Percentiles rank a stretch among this genome's conserved stretches.
Conservation (phyloP, 23 tunicate species). For the Phallusia fumigata region DNA sequence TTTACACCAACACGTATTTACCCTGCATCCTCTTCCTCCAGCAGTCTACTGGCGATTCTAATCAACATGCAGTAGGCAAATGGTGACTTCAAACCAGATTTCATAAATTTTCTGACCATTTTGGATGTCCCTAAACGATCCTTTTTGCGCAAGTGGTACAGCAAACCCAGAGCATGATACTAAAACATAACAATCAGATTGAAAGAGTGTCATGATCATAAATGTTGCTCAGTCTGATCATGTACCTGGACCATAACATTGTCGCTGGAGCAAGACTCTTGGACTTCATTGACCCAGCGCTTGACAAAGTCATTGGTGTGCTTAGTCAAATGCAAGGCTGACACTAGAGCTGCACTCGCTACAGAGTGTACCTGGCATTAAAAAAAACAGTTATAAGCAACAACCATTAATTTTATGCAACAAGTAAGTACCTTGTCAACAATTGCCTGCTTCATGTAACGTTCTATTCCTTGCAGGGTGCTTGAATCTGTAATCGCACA, state of each 20-base stretch:
- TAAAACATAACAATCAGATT: neutral
- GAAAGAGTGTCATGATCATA: neutral
- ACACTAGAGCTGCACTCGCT: constrained; percentile 94
- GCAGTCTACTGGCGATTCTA: constrained; percentile 86
- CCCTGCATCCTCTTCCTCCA: constrained; percentile 94
- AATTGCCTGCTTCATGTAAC: constrained; percentile 99
- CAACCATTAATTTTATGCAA: neutral
- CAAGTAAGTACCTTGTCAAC: constrained; percentile 65
- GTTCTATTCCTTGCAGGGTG: constrained; percentile 94
- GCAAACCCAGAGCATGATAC: constrained; percentile 95
- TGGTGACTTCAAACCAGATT: constrained; percentile 90
- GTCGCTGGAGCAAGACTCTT: constrained; percentile 93
- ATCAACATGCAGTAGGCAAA: constrained; percentile 95
- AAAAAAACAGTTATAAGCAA: neutral
- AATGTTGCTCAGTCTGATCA: neutral
- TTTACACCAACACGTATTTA: neutral
- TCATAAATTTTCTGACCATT: constrained; percentile 93
- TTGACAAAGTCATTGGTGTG: constrained; percentile 91
- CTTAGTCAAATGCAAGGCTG: constrained; percentile 87
- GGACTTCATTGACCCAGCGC: constrained; percentile 97
- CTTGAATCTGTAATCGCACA: constrained; percentile 93
- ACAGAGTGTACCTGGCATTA: constrained; percentile 80
- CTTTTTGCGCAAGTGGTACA: constrained; percentile 89
- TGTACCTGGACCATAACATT: constrained; percentile 93
- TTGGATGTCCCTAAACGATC: constrained; percentile 89